Conservation (phyloP, 2,113 vertebrate genomes). For the Hymenochirus boettgeri region DNA sequence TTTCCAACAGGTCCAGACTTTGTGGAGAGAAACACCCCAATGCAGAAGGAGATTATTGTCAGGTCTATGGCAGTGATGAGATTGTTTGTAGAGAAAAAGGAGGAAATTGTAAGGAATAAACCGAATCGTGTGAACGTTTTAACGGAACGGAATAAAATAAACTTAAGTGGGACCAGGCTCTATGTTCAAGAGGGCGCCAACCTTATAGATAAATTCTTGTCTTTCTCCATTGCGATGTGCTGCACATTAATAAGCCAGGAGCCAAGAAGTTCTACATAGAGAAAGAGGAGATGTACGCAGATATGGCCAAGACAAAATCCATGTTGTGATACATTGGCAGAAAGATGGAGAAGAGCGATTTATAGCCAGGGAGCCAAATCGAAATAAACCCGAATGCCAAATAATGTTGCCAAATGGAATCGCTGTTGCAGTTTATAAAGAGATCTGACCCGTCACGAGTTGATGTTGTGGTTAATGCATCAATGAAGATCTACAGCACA, state of each 20-base stretch:
- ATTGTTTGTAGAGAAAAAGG: slow-evolving; percentile 59
- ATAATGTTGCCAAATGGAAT: slow-evolving; percentile 53
- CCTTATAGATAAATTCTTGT: slow-evolving; percentile 45
- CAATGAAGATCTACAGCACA: slow-evolving; percentile 55
- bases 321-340: slow-evolving; percentile 62
- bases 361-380: slow-evolving; percentile 13
- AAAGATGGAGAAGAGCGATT: slow-evolving; percentile 33
- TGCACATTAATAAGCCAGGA: slow-evolving; percentile 63
- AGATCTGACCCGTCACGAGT: slow-evolving; percentile 61
- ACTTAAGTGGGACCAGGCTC: slow-evolving; percentile 62
- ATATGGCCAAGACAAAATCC: slow-evolving; percentile 44
- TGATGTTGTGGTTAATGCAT: slow-evolving; percentile 66
- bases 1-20: slow-evolving; percentile 56
- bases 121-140: slow-evolving; percentile 51
- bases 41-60: slow-evolving; percentile 53
- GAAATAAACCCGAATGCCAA: slow-evolving; percentile 23
- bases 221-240: slow-evolving; percentile 48
- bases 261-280: slow-evolving; percentile 63
- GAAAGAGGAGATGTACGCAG: slow-evolving; percentile 46
- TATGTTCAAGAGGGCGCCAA: slow-evolving; percentile 49
- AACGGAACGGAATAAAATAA: slow-evolving; percentile 42
- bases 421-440: slow-evolving; percentile 60
- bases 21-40: slow-evolving; percentile 57
- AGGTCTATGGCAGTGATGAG: slow-evolving; percentile 44
- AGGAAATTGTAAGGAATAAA: slow-evolving; percentile 41